A percentile compares a stretch with the other conserved stretches of the same genome.
Evolutionary conservation across 1,140 invertebrate genomes (phyloP).

Genomic region (Melanaphis sacchari): DNA sequence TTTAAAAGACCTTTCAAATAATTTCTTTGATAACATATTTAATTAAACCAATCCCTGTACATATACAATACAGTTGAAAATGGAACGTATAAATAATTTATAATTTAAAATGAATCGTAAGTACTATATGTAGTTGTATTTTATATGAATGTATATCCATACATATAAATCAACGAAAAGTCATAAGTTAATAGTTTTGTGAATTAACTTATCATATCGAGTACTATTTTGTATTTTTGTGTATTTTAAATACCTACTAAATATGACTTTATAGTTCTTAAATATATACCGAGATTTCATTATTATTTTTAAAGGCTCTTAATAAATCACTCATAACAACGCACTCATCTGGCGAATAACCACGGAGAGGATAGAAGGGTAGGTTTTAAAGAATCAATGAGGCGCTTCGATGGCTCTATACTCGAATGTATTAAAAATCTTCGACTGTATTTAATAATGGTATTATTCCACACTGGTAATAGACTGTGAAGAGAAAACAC

Average conservation of each 20-base stretch:
- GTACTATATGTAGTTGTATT: background rate
- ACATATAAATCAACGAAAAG: background rate
- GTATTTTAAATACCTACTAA: background rate
- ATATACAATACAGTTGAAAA: background rate
- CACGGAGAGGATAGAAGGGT: background rate
- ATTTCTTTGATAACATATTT: background rate
- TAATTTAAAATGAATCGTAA: background rate
- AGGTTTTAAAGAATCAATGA: background rate
- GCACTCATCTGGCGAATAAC: background rate
- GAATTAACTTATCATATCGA: background rate
- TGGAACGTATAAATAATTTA: background rate
- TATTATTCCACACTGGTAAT: slow-evolving; percentile 26
- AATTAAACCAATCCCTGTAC: background rate
- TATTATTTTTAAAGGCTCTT: background rate
- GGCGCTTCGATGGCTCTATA: background rate
- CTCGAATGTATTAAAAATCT: background rate
- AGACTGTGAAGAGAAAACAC: background rate
- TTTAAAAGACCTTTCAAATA: background rate
- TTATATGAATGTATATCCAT: background rate
- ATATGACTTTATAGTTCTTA: background rate
- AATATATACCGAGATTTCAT: background rate
- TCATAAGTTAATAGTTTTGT: background rate
- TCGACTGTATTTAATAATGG: background rate
- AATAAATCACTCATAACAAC: background rate
- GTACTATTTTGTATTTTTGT: background rate